Base-by-base conservation (phyloP, 2,113 vertebrate species). In the Hyaena hyaena region DNA sequence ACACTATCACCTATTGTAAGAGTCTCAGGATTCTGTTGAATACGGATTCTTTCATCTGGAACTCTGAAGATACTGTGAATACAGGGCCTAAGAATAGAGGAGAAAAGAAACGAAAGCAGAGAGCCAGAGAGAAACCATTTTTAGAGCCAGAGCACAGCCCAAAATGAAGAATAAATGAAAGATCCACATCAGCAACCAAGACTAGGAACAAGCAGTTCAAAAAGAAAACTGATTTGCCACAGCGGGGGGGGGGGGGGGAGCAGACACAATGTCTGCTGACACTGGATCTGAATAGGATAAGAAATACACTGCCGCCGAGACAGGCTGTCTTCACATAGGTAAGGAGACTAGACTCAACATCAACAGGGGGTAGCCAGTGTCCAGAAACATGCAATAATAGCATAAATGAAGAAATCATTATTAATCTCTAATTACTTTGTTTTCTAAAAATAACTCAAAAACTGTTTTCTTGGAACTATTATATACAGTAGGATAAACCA, bases 101-200 rank as follows among this genome's bases (percentile, higher is more conserved):
- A 83, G 61, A 31, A 48, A 55, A 91, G 80, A 65, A 89, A 90
- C 61, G 28, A 93, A 92, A 96, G 53, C 76, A 81, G 65, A 68
- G 31, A 90, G 45, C 23, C 31, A 84, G 58, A 10, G 24, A 88
- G 71, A 83, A 65, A 66, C 35, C 61, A 77, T 58, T 76, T 87
- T 96, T 48, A 80, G 50, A 97, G 45, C 35, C 93, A 93, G 74
- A 53, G 43, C 26, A 89, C n/a, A 76, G 10, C 5, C 31, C 74
- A 85, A 95, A 79, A 74, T 39, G 63, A 96, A 85, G 77, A 95
- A 86, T 23, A 87, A 94, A 96, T 39, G 48, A 90, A 94, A 95
- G 84, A 94, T 63, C 8, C 35, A 94, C 85, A 80, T 79, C 50
- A 90, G 68, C 39, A 63, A 92, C 28, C 35, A 90, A 94, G 66